Evolutionary conservation across 2,888 invertebrate species (phyloP).

Genomic region (Parnassius glacialis): DNA sequence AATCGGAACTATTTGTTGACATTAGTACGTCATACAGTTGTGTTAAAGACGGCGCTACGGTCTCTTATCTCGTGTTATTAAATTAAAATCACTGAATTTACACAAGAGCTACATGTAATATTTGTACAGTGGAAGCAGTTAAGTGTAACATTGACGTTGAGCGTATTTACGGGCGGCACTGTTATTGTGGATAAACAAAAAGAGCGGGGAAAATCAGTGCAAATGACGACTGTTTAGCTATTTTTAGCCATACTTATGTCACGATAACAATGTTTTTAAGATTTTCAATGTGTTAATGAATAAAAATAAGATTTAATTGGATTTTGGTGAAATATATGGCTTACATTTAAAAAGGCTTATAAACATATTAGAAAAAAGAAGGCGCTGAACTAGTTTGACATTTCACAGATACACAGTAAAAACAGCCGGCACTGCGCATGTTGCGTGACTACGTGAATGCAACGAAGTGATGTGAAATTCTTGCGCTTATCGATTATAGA

Average conservation of each 20-base stretch:
- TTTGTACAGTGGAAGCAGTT: slow-evolving; percentile 42
- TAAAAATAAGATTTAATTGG: slow-evolving; percentile 4
- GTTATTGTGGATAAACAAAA: slow-evolving; percentile 58
- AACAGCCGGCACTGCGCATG: slow-evolving; percentile 49
- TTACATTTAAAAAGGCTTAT: slow-evolving; percentile 30
- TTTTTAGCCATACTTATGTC: slow-evolving; percentile 67
- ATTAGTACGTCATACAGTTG: slow-evolving; percentile 61
- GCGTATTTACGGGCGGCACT: slow-evolving; percentile 38
- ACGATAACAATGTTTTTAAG: slow-evolving; percentile 53
- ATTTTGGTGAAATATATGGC: slow-evolving; percentile 12
- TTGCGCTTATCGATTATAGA: slow-evolving; percentile 75
- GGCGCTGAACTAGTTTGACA: slow-evolving; percentile 76
- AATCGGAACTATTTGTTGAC: slow-evolving; percentile 47
- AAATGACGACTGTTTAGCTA: slow-evolving; percentile 67
- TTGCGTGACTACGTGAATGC: slow-evolving; percentile 44
- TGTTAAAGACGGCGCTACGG: slow-evolving; percentile 61
- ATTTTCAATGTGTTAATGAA: slow-evolving; percentile 34
- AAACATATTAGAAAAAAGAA: slow-evolving; percentile 45
- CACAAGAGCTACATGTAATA: slow-evolving; percentile 42
- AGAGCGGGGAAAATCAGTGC: slow-evolving; percentile 70
- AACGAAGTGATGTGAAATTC: slow-evolving; percentile 71
- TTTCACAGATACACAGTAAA: slow-evolving; percentile 57
- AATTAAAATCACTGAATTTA: slow-evolving; percentile 46
- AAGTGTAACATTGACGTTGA: slow-evolving; percentile 44
- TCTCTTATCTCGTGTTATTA: slow-evolving; percentile 56